Evolutionary conservation across 2,797 vertebrate genomes (phyloP).

Genomic region (Austrolebias charrua): DNA sequence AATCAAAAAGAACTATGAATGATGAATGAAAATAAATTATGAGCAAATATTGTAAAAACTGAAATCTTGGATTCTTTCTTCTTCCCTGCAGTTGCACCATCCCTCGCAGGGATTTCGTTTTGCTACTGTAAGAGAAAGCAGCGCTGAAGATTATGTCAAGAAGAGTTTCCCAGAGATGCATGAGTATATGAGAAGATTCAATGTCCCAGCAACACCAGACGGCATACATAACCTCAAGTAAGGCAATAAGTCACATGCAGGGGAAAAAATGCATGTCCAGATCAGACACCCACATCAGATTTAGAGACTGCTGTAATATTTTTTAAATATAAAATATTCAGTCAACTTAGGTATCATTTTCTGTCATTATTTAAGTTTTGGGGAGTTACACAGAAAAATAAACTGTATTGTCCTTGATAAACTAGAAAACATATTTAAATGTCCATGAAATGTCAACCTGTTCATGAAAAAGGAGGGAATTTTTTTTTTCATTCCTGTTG

Average conservation of each 20-base stretch:
- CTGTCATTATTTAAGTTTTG: slow-evolving; percentile 6
- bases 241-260: slow-evolving; percentile 61
- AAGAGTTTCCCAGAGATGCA: slow-evolving; percentile 99
- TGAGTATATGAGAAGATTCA: slow-evolving; percentile 97
- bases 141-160: slow-evolving; percentile 94
- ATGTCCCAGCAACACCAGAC: slow-evolving; percentile 90
- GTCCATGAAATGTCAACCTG: too few relatives aligned
- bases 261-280: slow-evolving; percentile 5
- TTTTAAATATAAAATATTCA: slow-evolving; percentile 3
- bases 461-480: too few relatives aligned
- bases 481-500: too few relatives aligned
- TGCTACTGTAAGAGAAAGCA: slow-evolving; percentile 95
- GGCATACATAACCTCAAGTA: slow-evolving; percentile 92
- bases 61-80: slow-evolving; percentile 24
- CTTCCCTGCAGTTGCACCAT: slow-evolving; percentile 88
- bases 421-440: neutral
- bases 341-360: neutral
- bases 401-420: slow-evolving; percentile 6
- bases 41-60: neutral
- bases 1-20: neutral
- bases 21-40: neutral
- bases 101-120: slow-evolving; percentile 98
- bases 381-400: slow-evolving; percentile 15
- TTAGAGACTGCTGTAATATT: neutral
- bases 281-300: neutral